Conservation (phyloP, 2,113 vertebrate genomes). For the Pachypanchax playfairii region DNA sequence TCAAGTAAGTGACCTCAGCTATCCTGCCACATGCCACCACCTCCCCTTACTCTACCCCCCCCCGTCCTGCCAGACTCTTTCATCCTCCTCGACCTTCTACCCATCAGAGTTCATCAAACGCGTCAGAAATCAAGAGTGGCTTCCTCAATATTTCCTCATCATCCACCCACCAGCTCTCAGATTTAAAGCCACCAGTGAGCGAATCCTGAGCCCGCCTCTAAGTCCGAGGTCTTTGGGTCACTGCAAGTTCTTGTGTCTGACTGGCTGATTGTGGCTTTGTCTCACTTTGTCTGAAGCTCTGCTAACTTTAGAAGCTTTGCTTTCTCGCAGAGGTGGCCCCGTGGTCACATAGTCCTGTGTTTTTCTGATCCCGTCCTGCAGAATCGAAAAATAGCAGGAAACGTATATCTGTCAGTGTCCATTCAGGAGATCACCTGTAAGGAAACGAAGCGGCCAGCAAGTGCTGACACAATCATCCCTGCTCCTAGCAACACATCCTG, state of each 20-base stretch:
- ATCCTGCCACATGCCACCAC: constrained; percentile 68
- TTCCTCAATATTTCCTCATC: constrained; percentile 75
- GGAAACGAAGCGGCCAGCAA: constrained; percentile 79
- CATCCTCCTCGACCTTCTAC: constrained; percentile 68
- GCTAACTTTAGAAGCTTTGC: constrained; percentile 54
- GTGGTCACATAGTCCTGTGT: constrained; percentile 60
- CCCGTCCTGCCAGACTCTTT: constrained; percentile 40
- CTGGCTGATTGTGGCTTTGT: constrained; percentile 59
- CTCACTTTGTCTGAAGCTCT: constrained; percentile 30
- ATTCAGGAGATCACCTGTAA: constrained; percentile 85
- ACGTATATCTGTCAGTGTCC: constrained; percentile 83
- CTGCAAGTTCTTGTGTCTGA: constrained; percentile 41
- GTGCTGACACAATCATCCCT: constrained; percentile 82
- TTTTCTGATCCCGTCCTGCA: constrained; percentile 70
- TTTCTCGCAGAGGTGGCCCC: constrained; percentile 52
- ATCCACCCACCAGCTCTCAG: constrained; percentile 28
- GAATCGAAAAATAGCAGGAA: constrained; percentile 81
- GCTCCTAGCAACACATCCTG: constrained; percentile 82
- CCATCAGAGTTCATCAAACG: constrained; percentile 72
- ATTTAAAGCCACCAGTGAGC: constrained; percentile 38
- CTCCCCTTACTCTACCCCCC: constrained; percentile 18
- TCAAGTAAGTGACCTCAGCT: constrained; percentile 66
- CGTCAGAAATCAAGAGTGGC: constrained; percentile 76
- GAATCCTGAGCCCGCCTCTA: constrained; percentile 27
- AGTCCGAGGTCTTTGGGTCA: constrained; percentile 53